Conservation (phyloP, 2,888 invertebrate species). For the Leucophenga montana region DNA sequence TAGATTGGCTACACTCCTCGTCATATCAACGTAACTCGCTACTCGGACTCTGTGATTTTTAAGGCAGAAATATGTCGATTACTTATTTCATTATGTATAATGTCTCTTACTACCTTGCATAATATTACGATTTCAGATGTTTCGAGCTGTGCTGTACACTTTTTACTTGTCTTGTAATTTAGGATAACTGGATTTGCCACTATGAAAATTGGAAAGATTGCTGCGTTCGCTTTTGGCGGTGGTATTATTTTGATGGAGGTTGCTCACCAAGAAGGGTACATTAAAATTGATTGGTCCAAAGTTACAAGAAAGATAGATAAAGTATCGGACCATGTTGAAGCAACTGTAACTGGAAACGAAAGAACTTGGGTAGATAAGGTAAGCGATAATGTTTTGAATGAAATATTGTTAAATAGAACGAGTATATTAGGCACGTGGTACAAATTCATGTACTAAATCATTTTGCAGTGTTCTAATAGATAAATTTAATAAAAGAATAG, state of each 20-base stretch:
- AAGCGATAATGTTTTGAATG: not conserved
- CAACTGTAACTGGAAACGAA: slow-evolving; percentile 83
- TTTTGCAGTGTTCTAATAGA: too few relatives aligned
- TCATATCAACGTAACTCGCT: too few relatives aligned
- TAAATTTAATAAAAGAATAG: too few relatives aligned
- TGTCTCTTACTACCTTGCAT: too few relatives aligned
- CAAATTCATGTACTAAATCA: too few relatives aligned
- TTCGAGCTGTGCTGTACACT: too few relatives aligned
- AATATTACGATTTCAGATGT: too few relatives aligned
- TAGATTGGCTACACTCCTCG: too few relatives aligned
- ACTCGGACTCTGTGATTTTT: not conserved
- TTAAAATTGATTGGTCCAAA: slow-evolving; percentile 93
- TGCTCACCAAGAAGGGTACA: slow-evolving; percentile 94
- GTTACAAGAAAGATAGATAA: slow-evolving; percentile 87
- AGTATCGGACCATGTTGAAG: slow-evolving; percentile 87
- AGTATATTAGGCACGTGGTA: too few relatives aligned
- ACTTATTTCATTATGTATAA: too few relatives aligned
- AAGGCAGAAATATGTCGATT: not conserved
- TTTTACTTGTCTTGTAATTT: not conserved
- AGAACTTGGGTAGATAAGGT: slow-evolving; percentile 52
- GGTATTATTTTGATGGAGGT: slow-evolving; percentile 91
- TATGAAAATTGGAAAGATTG: slow-evolving; percentile 91
- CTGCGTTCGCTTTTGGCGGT: slow-evolving; percentile 91
- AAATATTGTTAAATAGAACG: too few relatives aligned
- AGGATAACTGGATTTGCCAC: slow-evolving; percentile 68